A percentile compares a stretch with the other conserved stretches of the same genome.
Evolutionary conservation across 2,797 vertebrate species (phyloP).

Genomic region (Oreonectes daqikongensis): DNA sequence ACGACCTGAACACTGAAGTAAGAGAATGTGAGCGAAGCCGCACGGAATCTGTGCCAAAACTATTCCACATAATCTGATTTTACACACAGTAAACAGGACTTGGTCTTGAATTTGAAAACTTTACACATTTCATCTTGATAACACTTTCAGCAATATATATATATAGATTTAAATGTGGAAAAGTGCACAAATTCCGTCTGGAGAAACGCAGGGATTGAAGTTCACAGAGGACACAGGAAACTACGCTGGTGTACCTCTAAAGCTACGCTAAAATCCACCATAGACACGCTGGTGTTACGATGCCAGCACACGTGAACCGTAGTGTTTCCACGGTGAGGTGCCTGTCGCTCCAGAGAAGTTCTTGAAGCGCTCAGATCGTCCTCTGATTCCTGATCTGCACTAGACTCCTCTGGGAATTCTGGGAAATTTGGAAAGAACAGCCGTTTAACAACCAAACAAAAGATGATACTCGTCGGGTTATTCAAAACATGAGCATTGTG

Average conservation of each 20-base stretch:
- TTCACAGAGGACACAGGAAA: constrained; percentile 71
- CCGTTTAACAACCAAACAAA: constrained; percentile 44
- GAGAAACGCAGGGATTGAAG: constrained; percentile 63
- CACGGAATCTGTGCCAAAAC: too few species aligned
- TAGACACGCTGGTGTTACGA: constrained; percentile 97
- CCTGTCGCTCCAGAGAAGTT: constrained; percentile 86
- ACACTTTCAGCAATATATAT: not conserved
- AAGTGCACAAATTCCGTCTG: not conserved
- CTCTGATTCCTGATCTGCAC: constrained; percentile 88
- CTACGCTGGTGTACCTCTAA: constrained; percentile 89
- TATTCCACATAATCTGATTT: too few species aligned
- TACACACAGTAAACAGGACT: too few species aligned
- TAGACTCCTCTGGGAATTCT: constrained; percentile 89
- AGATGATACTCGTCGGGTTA: too few species aligned
- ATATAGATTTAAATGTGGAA: not conserved
- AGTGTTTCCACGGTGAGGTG: constrained; percentile 95
- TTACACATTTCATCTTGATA: not conserved
- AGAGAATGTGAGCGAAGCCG: too few species aligned
- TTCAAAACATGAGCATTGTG: too few species aligned
- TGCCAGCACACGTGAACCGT: constrained; percentile 99
- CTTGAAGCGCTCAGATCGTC: constrained; percentile 89
- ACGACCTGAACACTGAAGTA: not conserved
- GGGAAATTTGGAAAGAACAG: constrained; percentile 76
- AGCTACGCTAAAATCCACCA: constrained; percentile 98
- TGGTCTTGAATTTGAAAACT: too few species aligned